Evolutionary conservation across 2,888 invertebrate species (phyloP).

Genomic region (Apodemia hepburni): DNA sequence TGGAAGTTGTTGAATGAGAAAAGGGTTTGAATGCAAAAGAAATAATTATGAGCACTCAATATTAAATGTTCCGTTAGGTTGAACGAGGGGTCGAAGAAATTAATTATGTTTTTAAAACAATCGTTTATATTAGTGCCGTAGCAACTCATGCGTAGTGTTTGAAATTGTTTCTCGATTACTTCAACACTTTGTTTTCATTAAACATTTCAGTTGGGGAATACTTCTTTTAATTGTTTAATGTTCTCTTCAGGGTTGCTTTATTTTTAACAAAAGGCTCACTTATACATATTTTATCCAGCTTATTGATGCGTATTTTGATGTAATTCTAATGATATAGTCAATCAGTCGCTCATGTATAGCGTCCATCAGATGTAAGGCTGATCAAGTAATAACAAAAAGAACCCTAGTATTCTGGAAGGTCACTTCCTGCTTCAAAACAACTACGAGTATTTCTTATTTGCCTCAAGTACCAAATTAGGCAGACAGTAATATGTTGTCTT

Average conservation of each 20-base stretch:
- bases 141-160: conserved; percentile 74
- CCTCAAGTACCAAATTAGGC: too few relatives aligned
- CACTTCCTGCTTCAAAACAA: not conserved
- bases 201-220: conserved; percentile 49
- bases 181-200: conserved; percentile 72
- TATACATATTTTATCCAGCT: too few relatives aligned
- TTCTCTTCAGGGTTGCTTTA: conserved; percentile 26
- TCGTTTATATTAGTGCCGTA: conserved; percentile 71
- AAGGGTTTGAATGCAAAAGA: conserved; percentile 71
- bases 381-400: not conserved
- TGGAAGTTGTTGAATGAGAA: conserved; percentile 59
- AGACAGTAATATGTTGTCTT: too few relatives aligned
- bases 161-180: conserved; percentile 77
- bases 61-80: conserved; percentile 76
- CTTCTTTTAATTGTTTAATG: conserved; percentile 36
- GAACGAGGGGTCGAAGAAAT: conserved; percentile 72
- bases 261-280: too few relatives aligned
- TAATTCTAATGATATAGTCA: not conserved
- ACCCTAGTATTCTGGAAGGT: not conserved
- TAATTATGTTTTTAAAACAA: conserved; percentile 80
- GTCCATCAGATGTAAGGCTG: not conserved
- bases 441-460: too few relatives aligned
- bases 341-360: too few relatives aligned
- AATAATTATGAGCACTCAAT: conserved; percentile 79
- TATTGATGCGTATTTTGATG: not conserved